phyloP scores from a whole-genome alignment of 64 coral and sea anemone species.

The Acropora tenuis region DNA sequence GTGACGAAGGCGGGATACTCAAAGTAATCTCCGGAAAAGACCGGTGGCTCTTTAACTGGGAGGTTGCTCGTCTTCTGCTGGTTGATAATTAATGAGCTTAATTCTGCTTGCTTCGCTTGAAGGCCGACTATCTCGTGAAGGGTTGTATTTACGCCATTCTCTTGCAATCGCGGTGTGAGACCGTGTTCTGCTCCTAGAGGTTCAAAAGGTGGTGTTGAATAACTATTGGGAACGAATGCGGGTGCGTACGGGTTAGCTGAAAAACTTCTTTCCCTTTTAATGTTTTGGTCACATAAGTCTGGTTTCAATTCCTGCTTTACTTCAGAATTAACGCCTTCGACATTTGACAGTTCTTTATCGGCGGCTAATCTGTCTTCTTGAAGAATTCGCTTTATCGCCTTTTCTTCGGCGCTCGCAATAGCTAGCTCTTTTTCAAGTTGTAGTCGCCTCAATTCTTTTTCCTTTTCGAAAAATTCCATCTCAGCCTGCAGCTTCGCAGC shows the following conservation, averaged over 20 bases:
- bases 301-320: neutral
- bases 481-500: slow-evolving; percentile 48
- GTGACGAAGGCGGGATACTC: slow-evolving; percentile 60
- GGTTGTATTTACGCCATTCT: neutral
- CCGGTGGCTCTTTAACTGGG: slow-evolving; percentile 69
- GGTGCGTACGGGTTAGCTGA: neutral
- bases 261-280: neutral
- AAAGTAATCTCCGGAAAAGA: slow-evolving; percentile 53
- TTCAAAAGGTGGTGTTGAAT: too few species aligned
- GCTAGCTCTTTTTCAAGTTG: slow-evolving; percentile 49
- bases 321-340: neutral
- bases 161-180: too few species aligned
- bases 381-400: slow-evolving; percentile 16
- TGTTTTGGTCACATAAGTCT: too few species aligned
- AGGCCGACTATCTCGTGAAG: slow-evolving; percentile 30
- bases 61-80: slow-evolving; percentile 57
- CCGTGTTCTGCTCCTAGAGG: too few species aligned
- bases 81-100: slow-evolving; percentile 46
- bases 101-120: slow-evolving; percentile 65
- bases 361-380: neutral
- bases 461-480: slow-evolving; percentile 28
- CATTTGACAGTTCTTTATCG: neutral
- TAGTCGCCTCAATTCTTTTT: slow-evolving; percentile 27
- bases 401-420: slow-evolving; percentile 32
- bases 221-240: neutral